Base-by-base conservation (phyloP, 2,797 vertebrate species). In the Cossypha polioptera region DNA sequence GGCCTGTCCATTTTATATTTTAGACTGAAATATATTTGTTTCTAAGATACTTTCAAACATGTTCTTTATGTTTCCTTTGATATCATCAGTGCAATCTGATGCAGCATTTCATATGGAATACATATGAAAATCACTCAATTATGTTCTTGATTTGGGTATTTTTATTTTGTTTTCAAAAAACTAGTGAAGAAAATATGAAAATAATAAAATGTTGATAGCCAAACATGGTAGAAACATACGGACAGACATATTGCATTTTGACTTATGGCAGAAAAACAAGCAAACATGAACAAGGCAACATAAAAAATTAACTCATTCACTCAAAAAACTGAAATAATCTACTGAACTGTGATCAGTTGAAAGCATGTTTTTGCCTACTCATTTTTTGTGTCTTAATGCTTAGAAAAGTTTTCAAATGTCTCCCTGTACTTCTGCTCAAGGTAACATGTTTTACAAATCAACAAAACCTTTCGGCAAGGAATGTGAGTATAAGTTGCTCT, bases 31-130 rank as follows among this genome's bases (percentile, higher is more conserved):
- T 80, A 28, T 25, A 38, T 24, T 87, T 86, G n/a, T 63, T 90
- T 75, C n/a, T 86, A 42, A 5, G 3, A 47, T 73, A 80, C 12
- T 31, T 86, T 95, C 82, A 63, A 76, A 57, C 8, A 10, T 75
- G 71, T 67, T 87, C 33, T 48, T 25, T 67, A 45, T 13, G 24
- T 82, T 43, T 83, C n/a, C 67, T 95, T 95, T 94, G 81, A 77
- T 86, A 90, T 21, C 38, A 54, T 28, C 54, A 26, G 33, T 33
- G 59, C 19, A 81, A 42, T 71, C n/a, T 0, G 0, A 76, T 74
- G 61, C 33, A 72, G 26, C 5, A 38, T 20, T 67, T 96, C 68
- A 78, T 80, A 86, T 35, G 71, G 61, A 73, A 83, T 53, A 72
- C 66, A 72, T 58, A 61, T 6, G n/a, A 83, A 93, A 88, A 81